Percentiles rank a stretch among this genome's conserved stretches.
Conservation (phyloP, 2,113 vertebrate species). For the Aptenodytes forsteri region DNA sequence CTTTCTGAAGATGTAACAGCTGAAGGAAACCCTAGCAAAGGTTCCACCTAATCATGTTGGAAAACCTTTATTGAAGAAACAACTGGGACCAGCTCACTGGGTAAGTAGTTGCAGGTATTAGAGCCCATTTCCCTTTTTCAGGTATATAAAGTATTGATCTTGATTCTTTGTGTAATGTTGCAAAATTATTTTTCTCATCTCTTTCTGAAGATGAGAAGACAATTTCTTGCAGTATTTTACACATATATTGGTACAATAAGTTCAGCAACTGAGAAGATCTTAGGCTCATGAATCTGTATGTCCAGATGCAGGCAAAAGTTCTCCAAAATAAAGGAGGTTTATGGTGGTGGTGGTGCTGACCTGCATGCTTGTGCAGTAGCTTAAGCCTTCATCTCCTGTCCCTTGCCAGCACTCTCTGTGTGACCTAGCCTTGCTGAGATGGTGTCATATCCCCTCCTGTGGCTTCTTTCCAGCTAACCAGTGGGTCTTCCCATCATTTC, state of each 20-base stretch:
- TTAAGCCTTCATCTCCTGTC: neutral
- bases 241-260: neutral
- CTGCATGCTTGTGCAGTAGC: neutral
- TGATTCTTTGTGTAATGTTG: neutral
- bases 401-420: neutral
- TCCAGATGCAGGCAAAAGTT: neutral
- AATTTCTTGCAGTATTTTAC: neutral
- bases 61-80: slow-evolving; percentile 89
- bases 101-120: slow-evolving; percentile 73
- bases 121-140: neutral
- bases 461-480: neutral
- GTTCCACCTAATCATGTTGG: slow-evolving; percentile 89
- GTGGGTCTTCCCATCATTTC: neutral
- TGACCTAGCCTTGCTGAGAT: neutral
- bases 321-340: neutral
- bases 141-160: neutral
- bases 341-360: neutral
- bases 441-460: neutral
- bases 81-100: slow-evolving; percentile 92
- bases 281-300: neutral
- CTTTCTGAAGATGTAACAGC: slow-evolving; percentile 81
- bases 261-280: neutral
- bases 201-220: neutral
- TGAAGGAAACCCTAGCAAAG: slow-evolving; percentile 93
- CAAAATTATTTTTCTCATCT: neutral